A percentile compares a stretch with the other conserved stretches of the same genome.
These are phyloP conservation scores for Elephas maximus DNA, from an alignment of 2,113 vertebrate species.

Conservation along the genomic window DNA sequence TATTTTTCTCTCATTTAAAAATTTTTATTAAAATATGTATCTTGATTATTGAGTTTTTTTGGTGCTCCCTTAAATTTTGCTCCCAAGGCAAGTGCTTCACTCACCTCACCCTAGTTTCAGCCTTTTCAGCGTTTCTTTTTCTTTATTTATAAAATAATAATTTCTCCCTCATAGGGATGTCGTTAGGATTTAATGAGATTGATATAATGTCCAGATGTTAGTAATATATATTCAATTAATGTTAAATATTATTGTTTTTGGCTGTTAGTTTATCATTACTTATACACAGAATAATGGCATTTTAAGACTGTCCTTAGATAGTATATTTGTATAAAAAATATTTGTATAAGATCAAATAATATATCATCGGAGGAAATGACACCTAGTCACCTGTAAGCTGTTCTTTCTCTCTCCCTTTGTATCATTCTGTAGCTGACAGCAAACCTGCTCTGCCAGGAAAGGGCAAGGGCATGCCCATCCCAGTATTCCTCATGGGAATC, in stretches of 20 bases:
- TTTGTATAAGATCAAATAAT: background rate
- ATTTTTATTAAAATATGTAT: background rate
- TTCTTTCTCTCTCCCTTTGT: background rate
- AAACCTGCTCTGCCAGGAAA: background rate
- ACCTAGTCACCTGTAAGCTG: background rate
- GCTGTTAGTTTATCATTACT: background rate
- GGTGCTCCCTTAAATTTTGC: background rate
- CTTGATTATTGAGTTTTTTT: background rate
- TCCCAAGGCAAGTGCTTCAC: background rate
- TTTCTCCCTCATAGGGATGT: background rate
- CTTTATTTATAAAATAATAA: background rate
- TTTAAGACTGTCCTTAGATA: background rate
- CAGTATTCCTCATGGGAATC: accelerated
- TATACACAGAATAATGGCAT: background rate
- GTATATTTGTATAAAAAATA: background rate
- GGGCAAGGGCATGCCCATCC: background rate
- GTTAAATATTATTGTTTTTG: background rate
- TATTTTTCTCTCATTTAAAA: background rate
- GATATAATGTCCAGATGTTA: background rate
- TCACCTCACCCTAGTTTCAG: background rate
- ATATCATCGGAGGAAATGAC: background rate
- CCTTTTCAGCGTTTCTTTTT: background rate
- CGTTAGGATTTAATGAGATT: background rate
- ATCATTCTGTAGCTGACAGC: background rate
- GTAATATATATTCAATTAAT: accelerated